Evolutionary conservation across 1,140 invertebrate species (phyloP), one percentile per base, ranked within the genome.

Genomic region (Zophobas morio): DNA sequence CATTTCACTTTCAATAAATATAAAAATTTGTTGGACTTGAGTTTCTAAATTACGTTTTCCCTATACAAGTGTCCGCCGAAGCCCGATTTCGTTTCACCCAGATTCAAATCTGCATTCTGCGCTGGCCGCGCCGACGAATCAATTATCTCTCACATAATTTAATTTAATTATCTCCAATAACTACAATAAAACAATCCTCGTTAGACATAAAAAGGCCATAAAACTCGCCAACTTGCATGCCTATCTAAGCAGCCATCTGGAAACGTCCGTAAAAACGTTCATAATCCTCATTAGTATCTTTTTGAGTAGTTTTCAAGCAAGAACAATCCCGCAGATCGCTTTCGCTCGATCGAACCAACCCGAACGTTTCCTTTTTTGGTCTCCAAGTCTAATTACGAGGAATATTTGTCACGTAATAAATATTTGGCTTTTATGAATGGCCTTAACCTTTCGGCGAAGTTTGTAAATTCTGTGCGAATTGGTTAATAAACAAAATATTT

Each of bases 381-480:
- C 35, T 60, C 6, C 1, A 8, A 60, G 34, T 36, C 54, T 34
- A 57, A 33, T 57, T 57, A 57, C 8, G 8, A 46, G 42, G 8
- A 46, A 46, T 46, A 46, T 46, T 46, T 46, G 34, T 33, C 3
- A 35, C 34, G 56, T 57, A 57, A 57, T 57, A 57, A 57, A 57
- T 57, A 57, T 60, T 60, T 37, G 3, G 56, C 8, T 60, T 60
- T 60, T 60, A 60, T 37, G 35, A 42, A 66, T 63, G 42, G 32
- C 60, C 60, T 66, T 66, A 66, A 66, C 60, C 60, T 66, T 66
- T 66, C 8, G 60, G 1, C 32, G 39, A 42, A 66, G 39, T 40
- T 66, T 66, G 35, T 66, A 42, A 66, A 66, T 66, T 66, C 42
- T 39, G 36, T 66, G n/a, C 39, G 35, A 66, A 66, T 66, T 66